These are phyloP conservation scores for Cataglyphis albicans DNA, from an alignment of 2,888 invertebrate genomes.

Conservation along the genomic window DNA sequence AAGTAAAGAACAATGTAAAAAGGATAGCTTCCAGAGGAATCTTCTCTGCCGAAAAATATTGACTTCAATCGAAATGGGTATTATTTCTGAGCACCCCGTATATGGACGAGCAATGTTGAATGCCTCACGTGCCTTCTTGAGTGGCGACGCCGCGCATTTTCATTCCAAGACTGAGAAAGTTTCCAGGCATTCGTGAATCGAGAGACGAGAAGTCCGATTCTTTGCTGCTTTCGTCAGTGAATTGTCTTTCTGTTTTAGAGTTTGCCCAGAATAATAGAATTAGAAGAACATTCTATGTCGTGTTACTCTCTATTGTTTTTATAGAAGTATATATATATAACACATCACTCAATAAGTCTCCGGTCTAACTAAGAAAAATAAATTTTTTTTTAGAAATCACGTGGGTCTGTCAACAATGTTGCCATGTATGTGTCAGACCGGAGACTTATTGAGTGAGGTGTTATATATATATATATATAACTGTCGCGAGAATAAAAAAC, in stretches of 20 bases:
- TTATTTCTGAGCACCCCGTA: conserved; percentile 3
- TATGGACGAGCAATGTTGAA: conserved; percentile 17
- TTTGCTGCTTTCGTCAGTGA: conserved; percentile 18
- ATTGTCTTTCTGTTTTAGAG: background rate
- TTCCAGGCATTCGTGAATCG: conserved; percentile 7
- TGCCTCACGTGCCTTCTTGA: conserved; percentile 34
- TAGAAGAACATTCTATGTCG: background rate
- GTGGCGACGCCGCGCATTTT: conserved; percentile 36
- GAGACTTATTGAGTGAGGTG: too few relatives aligned
- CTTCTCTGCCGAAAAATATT: background rate
- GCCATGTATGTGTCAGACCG: too few relatives aligned
- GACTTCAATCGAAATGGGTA: background rate
- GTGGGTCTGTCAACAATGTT: too few relatives aligned
- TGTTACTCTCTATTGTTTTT: conserved; percentile 2
- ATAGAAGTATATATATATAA: background rate
- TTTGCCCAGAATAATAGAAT: conserved; percentile 1
- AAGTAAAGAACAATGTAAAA: background rate
- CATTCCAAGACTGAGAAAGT: conserved; percentile 51
- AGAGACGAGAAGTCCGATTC: conserved; percentile 16
- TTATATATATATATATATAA: background rate
- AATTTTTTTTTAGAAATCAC: too few relatives aligned
- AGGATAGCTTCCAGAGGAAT: background rate
- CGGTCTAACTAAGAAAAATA: too few relatives aligned
- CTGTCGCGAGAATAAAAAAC: conserved; percentile 7
- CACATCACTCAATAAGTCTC: too few relatives aligned